A percentile compares a stretch with the other conserved stretches of the same genome.
phyloP scores from a whole-genome alignment of 2,797 vertebrate genomes.

The Gymnocypris eckloni region DNA sequence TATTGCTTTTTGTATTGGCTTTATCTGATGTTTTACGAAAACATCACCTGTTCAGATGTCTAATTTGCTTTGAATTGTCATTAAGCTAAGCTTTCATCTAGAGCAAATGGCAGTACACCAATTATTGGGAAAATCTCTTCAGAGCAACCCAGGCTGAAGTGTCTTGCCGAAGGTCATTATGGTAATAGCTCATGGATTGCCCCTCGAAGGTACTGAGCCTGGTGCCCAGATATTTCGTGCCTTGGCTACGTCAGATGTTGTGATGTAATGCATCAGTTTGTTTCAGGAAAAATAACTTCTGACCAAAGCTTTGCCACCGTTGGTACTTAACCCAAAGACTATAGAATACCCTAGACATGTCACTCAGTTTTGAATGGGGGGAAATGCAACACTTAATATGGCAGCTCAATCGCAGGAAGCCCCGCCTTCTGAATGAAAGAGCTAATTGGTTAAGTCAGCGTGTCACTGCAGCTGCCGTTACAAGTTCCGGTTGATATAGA shows the following conservation, averaged over 20 bases:
- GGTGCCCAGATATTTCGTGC: not conserved
- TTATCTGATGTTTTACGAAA: constrained; percentile 10
- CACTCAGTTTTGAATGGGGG: too few species aligned
- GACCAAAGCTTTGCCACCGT: not conserved
- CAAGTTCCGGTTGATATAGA: too few species aligned
- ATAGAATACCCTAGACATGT: too few species aligned
- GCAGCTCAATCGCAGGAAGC: too few species aligned
- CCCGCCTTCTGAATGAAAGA: too few species aligned
- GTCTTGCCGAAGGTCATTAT: constrained; percentile 15
- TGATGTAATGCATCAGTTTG: not conserved
- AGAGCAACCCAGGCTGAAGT: not conserved
- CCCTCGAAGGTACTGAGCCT: not conserved
- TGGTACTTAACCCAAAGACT: not conserved
- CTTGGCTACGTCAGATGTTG: not conserved
- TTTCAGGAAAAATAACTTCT: not conserved
- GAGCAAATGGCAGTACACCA: not conserved
- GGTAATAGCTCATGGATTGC: not conserved
- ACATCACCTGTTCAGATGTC: not conserved
- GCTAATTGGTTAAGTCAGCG: too few species aligned
- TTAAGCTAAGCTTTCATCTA: constrained; percentile 4
- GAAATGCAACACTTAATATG: too few species aligned
- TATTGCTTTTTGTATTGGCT: not conserved
- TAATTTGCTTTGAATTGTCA: constrained; percentile 30
- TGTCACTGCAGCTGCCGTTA: too few species aligned
- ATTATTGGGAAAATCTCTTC: not conserved